Conservation (phyloP, 2,888 invertebrate genomes). For the Ormyrus pomaceus region DNA sequence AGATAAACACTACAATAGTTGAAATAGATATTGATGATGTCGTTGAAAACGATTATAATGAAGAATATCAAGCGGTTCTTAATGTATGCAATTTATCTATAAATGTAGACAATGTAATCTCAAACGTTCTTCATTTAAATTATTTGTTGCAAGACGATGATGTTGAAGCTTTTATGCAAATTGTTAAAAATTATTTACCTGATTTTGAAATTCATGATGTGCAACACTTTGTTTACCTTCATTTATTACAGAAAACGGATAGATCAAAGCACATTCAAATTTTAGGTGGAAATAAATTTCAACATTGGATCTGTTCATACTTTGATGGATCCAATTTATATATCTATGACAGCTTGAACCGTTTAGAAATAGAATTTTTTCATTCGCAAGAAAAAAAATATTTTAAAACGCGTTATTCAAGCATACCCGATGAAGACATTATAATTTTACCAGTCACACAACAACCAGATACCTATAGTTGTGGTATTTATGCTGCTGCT, state of each 20-base stretch:
- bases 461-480: conserved; percentile 47
- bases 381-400: conserved; percentile 33
- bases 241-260: not conserved
- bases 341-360: conserved; percentile 54
- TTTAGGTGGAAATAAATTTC: conserved; percentile 47
- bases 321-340: conserved; percentile 51
- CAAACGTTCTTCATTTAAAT: not conserved
- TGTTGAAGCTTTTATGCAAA: conserved; percentile 5
- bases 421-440: conserved; percentile 7
- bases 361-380: conserved; percentile 3
- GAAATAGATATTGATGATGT: too few species aligned
- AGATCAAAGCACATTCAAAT: conserved; percentile 47
- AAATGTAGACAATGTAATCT: not conserved
- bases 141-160: conserved; percentile 15
- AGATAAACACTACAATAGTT: too few species aligned
- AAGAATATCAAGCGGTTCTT: not conserved
- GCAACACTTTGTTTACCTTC: conserved; percentile 22
- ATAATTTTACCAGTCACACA: conserved; percentile 36
- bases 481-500: conserved; percentile 55
- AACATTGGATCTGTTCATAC: conserved; percentile 57
- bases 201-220: conserved; percentile 35
- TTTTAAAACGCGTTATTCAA: conserved; percentile 50
- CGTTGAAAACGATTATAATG: not conserved
- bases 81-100: not conserved
- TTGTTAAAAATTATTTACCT: conserved; percentile 16